phyloP scores from a whole-genome alignment of 2,113 vertebrate genomes.

The Pituophis catenifer region DNA sequence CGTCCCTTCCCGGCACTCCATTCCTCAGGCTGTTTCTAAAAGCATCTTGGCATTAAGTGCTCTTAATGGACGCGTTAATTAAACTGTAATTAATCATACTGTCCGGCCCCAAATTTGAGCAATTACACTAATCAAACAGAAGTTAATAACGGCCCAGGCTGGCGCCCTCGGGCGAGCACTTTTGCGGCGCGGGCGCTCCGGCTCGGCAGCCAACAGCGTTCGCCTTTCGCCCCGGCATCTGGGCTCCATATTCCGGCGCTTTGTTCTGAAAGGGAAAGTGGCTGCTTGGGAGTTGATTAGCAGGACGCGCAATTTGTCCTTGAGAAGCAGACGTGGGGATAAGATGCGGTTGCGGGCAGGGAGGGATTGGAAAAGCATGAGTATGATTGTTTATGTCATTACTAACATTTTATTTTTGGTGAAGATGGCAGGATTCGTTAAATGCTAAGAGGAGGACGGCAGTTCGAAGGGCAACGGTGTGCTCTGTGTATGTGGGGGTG shows the following conservation, averaged over 20 bases:
- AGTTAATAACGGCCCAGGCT: constrained; percentile 75
- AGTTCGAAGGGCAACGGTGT: neutral
- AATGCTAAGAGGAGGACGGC: neutral
- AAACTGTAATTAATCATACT: constrained; percentile 89
- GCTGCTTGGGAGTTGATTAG: neutral
- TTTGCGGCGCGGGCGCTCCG: constrained; percentile 42
- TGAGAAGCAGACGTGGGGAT: constrained; percentile 38
- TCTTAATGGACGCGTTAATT: constrained; percentile 83
- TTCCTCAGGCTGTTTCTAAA: constrained; percentile 46
- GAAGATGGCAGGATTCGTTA: neutral
- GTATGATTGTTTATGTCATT: neutral
- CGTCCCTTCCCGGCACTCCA: neutral
- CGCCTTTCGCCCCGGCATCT: constrained; percentile 43
- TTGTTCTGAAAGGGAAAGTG: constrained; percentile 18
- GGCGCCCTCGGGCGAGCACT: constrained; percentile 75
- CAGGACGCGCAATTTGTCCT: constrained; percentile 43
- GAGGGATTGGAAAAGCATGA: neutral
- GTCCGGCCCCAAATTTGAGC: constrained; percentile 80
- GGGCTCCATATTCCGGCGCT: constrained; percentile 25
- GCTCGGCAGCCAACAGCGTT: constrained; percentile 47
- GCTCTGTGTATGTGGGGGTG: neutral
- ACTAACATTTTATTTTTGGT: neutral
- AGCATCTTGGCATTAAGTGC: constrained; percentile 66
- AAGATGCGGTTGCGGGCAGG: neutral
- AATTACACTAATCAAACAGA: constrained; percentile 84